Evolutionary conservation across 2,113 vertebrate genomes (phyloP), one percentile per base, ranked within the genome.

Genomic region (Chionis minor): DNA sequence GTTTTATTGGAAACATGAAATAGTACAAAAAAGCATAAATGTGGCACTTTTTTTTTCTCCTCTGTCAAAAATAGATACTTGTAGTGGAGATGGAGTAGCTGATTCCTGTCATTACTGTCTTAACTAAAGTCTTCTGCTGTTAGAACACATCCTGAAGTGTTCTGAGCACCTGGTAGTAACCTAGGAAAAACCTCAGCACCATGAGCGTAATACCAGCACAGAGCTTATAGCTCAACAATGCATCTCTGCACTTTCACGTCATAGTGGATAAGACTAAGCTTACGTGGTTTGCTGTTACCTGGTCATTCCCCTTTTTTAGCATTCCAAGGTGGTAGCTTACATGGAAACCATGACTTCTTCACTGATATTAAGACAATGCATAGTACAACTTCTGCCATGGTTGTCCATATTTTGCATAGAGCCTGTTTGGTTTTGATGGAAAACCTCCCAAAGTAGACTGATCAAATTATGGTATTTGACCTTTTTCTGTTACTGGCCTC

Each of bases 151-250:
- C 11, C 14, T 80, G 0, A 92, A 80, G 13, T 22, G 32, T 74
- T 75, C 14, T 40, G 59, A 81, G 52, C 33, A 69, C 9, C 33
- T 18, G 6, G 45, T 26, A 72, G 40, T 49, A 49, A 21, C 35
- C 8, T 23, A 63, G 35, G 42, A 51, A 67, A 55, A 67, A 35
- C 16, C 5, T 40, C 14, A 40, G 55, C 61, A 87, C 71, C 24
- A 8, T 3, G 6, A 70, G 5, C 0, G 1, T 10, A 1, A 10
- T 44, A 5, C 6, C 2, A 8, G 63, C 61, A 71, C 23, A 47
- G 70, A 61, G 70, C 32, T 86, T 59, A 18, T 11, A 82, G 62
- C 71, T 70, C 33, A 22, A 30, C 19, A 45, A 8, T 17, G 67
- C 27, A 27, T 65, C 54, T 65, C 90, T 10, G 12, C 5, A 0